phyloP scores from a whole-genome alignment of 2,113 vertebrate species.

The Dermatemys mawii region DNA sequence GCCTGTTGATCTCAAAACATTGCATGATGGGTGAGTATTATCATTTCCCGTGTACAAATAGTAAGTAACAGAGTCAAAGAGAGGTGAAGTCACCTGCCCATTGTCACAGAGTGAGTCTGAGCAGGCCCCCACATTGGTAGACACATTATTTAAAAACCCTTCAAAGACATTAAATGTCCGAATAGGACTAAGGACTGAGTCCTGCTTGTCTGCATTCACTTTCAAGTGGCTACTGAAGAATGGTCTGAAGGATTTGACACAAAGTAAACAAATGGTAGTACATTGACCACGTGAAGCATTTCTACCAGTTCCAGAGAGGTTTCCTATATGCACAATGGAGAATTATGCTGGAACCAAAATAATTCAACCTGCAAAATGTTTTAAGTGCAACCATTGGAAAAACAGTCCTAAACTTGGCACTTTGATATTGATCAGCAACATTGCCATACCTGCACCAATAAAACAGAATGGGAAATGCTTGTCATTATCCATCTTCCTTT shows the following conservation, averaged over 20 bases:
- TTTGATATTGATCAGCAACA: neutral
- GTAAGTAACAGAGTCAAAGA: neutral
- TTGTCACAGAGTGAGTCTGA: no score
- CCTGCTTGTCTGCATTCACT: neutral
- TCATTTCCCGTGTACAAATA: neutral
- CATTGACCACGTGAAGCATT: neutral
- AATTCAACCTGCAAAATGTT: neutral
- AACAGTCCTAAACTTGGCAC: neutral
- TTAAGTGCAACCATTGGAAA: neutral
- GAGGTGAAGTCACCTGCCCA: neutral
- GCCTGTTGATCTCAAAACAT: neutral
- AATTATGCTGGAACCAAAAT: neutral
- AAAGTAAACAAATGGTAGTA: neutral
- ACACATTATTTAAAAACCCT: neutral
- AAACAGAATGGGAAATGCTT: neutral
- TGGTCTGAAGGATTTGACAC: neutral
- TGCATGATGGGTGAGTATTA: neutral
- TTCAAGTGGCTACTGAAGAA: neutral
- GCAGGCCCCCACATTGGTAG: neutral
- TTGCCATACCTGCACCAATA: neutral
- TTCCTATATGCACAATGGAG: neutral
- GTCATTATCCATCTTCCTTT: neutral
- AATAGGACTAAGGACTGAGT: neutral
- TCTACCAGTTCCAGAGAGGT: neutral
- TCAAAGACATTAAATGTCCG: neutral